phyloP scores from a whole-genome alignment of 2,888 invertebrate species.

The Lypha dubia region DNA sequence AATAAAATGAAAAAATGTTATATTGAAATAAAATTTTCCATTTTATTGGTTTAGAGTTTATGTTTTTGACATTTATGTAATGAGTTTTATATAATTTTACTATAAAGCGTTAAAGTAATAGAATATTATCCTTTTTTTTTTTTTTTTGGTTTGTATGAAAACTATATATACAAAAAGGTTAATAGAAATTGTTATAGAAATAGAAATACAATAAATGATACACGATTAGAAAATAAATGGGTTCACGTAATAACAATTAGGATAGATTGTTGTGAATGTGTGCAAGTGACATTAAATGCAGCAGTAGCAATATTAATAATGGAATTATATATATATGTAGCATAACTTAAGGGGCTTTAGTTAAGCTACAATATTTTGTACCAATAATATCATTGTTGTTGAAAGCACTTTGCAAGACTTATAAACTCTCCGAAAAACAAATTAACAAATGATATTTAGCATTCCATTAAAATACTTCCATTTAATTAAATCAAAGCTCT shows the following conservation, averaged over 20 bases:
- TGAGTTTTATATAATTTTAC: conserved; percentile 72
- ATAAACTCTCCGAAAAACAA: neutral
- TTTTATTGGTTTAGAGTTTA: conserved; percentile 57
- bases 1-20: conserved; percentile 3
- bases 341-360: no score
- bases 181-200: conserved; percentile 17
- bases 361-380: no score
- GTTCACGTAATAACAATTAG: conserved; percentile 29
- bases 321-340: conserved; percentile 4
- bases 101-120: conserved; percentile 60
- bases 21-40: conserved; percentile 43
- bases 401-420: neutral
- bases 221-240: neutral
- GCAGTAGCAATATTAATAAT: neutral
- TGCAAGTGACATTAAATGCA: neutral
- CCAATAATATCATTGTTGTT: no score
- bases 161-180: neutral
- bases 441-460: neutral
- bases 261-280: neutral
- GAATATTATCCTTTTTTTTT: conserved; percentile 45
- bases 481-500: neutral
- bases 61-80: conserved; percentile 72
- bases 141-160: neutral
- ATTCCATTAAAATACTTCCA: neutral
- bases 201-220: neutral